Conservation (phyloP, 2,888 invertebrate genomes). For the Aspidiotus destructor region DNA sequence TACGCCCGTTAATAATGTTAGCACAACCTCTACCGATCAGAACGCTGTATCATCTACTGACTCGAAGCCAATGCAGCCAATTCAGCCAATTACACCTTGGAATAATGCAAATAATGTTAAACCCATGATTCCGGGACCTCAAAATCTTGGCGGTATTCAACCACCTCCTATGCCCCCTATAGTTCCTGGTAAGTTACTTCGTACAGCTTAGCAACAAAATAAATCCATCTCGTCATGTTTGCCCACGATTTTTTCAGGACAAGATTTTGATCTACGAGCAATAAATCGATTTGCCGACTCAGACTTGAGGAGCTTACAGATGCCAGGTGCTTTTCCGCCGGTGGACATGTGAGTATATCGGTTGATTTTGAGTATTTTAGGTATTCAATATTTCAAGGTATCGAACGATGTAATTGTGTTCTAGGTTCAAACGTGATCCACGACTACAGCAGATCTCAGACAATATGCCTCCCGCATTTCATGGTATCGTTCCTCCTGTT, state of each 20-base stretch:
- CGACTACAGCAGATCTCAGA: constrained; percentile 18
- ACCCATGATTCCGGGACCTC: too few relatives aligned
- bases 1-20: constrained; percentile 17
- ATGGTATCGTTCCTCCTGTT: constrained; percentile 15
- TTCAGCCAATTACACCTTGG: too few relatives aligned
- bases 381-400: not conserved
- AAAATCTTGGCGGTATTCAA: constrained; percentile 30
- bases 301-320: constrained; percentile 58
- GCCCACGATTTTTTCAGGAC: constrained; percentile 41
- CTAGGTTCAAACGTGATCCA: constrained; percentile 21
- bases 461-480: constrained; percentile 10
- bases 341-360: constrained; percentile 21
- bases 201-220: too few relatives aligned
- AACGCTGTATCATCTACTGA: constrained; percentile 12
- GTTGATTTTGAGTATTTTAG: not conserved
- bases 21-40: constrained; percentile 30
- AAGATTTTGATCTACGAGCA: constrained; percentile 52
- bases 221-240: too few relatives aligned
- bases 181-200: constrained; percentile 8
- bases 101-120: too few relatives aligned
- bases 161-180: constrained; percentile 25
- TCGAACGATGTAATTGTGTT: not conserved
- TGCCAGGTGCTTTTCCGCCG: constrained; percentile 8
- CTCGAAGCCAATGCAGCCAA: not conserved
- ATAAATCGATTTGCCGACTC: constrained; percentile 53